Base-by-base conservation (phyloP, 2,113 vertebrate species). In the Apeltes quadracus region DNA sequence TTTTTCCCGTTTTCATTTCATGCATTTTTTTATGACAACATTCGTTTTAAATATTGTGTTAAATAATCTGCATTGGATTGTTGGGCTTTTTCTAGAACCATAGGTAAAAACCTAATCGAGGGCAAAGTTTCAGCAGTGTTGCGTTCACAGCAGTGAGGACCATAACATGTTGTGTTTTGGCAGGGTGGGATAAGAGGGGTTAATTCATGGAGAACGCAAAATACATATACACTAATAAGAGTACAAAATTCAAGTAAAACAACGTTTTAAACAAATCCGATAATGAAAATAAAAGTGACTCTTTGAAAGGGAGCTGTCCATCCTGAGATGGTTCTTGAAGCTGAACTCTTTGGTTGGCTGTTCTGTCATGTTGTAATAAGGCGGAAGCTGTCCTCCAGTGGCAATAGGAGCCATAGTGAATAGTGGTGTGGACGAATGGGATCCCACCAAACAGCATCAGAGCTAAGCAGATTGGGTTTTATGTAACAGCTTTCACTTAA, bases 401-500 rank as follows among this genome's bases (percentile, higher is more conserved):
- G 48, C 13, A 15, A 1, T 64, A 53, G 20, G 12, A 12, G 10
- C 13, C 48, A 39, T 65, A 22, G 14, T 56, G 3, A 25, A 54
- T 13, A 54, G 44, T 27, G 41, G n/a, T 56, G 50, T 51, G 25
- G 57, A 54, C 54, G 0, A 61, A 39, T 61, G 59, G 51, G 25
- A 50, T 51, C 3, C 34, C 11, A 13, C 55, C 38, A 12, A 2
- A 20, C 41, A 22, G 50, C 22, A 34, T 69, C 25, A 48, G 66
- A 34, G 10, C 22, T 32, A 13, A 43, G 58, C 51, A 34, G 44
- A 25, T 55, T 29, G 39, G n/a, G 27, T 44, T 39, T 78, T 75
- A 64, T 69, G 48, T 69, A 53, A 69, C n/a, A 54, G 18, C 20
- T 34, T 20, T 69, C 50, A 56, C 56, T n/a, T 1, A 61, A 73